These are phyloP conservation scores for Drosophila rubida DNA, from an alignment of 2,888 invertebrate genomes.

Conservation along the genomic window DNA sequence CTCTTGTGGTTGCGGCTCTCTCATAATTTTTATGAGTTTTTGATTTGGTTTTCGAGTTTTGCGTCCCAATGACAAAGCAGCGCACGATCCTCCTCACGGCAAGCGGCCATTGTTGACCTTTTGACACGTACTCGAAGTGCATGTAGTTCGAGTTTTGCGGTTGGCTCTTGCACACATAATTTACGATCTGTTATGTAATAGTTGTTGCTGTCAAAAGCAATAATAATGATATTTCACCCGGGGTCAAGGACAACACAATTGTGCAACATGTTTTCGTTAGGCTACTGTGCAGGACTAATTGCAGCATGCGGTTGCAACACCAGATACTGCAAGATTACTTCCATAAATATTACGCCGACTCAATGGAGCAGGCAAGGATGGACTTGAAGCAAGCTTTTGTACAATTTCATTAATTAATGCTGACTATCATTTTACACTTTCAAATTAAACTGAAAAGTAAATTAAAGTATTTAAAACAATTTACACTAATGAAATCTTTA, in stretches of 20 bases:
- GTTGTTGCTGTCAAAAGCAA: constrained; percentile 22
- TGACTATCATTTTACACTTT: no score
- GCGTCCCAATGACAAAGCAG: constrained; percentile 55
- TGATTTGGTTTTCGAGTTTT: constrained; percentile 66
- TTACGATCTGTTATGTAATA: constrained; percentile 71
- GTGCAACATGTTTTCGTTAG: constrained; percentile 6
- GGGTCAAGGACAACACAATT: constrained; percentile 38
- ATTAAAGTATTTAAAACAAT: no score
- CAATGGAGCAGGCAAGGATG: no score
- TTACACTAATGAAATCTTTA: no score
- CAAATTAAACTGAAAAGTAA: no score
- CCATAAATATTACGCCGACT: no score
- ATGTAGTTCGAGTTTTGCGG: constrained; percentile 43
- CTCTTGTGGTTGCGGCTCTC: constrained; percentile 64
- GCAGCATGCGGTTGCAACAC: neutral
- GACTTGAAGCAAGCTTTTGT: no score
- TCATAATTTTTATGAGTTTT: constrained; percentile 80
- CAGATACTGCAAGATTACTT: neutral
- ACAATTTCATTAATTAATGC: no score
- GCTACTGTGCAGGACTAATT: constrained; percentile 20
- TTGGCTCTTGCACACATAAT: constrained; percentile 53
- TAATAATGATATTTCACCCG: constrained; percentile 9
- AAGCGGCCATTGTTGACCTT: constrained; percentile 75
- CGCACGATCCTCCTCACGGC: constrained; percentile 49
- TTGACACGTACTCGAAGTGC: constrained; percentile 60